Conservation (phyloP, 2,888 invertebrate genomes). For the Stenodema calcarata region DNA sequence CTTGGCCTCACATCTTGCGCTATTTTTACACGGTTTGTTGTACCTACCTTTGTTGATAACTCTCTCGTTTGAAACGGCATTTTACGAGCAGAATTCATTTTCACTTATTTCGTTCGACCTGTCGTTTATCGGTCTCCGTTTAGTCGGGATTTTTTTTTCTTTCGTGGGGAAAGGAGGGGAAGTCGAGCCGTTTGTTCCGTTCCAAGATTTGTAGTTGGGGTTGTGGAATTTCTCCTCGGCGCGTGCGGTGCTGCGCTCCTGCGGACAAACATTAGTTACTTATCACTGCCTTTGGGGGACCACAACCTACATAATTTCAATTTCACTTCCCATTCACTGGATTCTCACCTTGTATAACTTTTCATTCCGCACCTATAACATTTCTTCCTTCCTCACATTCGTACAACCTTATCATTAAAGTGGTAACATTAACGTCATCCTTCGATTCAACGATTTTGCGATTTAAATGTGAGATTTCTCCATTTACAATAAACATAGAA, state of each 20-base stretch:
- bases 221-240: conserved; percentile 42
- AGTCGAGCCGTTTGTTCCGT: neutral
- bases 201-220: neutral
- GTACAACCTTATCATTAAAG: no score
- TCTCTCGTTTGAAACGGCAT: neutral
- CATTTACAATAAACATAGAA: no score
- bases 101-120: neutral
- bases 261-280: neutral
- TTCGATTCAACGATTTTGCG: no score
- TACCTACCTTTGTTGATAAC: conserved; percentile 20
- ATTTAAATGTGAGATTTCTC: no score
- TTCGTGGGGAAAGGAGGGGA: neutral
- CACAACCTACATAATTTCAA: neutral
- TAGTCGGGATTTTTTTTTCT: neutral
- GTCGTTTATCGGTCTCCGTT: neutral
- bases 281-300: conserved; percentile 9
- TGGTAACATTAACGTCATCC: no score
- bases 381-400: neutral
- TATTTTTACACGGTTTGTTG: conserved; percentile 25
- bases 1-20: conserved; percentile 29
- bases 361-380: neutral
- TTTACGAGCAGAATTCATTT: neutral
- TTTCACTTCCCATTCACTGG: neutral
- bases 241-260: conserved; percentile 32
- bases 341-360: neutral